phyloP scores from a whole-genome alignment of 1,140 invertebrate genomes.

The Sinella curviseta region DNA sequence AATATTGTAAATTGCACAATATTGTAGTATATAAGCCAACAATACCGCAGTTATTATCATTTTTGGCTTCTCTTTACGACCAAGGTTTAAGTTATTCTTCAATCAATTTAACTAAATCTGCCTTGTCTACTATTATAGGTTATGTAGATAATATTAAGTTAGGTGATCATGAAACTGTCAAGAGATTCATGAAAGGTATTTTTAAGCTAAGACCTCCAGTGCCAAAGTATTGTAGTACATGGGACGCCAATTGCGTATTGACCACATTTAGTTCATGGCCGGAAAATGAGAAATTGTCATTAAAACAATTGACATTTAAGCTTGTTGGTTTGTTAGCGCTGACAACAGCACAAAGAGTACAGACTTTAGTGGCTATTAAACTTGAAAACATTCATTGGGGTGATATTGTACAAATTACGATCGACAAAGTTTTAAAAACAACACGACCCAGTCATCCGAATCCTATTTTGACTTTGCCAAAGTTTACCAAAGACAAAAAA shows the following conservation, averaged over 20 bases:
- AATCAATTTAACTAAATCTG: slow-evolving; percentile 7
- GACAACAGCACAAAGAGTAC: slow-evolving; percentile 18
- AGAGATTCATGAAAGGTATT: slow-evolving; percentile 15
- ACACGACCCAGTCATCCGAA: neutral
- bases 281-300: neutral
- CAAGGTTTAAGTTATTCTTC: neutral
- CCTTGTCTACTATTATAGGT: neutral
- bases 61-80: neutral
- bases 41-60: neutral
- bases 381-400: neutral
- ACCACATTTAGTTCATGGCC: neutral
- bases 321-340: slow-evolving; percentile 9
- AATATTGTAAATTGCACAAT: neutral
- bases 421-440: neutral
- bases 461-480: neutral
- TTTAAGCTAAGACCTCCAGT: neutral
- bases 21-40: neutral
- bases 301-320: neutral
- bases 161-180: neutral
- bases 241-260: neutral
- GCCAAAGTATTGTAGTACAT: neutral
- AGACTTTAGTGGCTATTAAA: slow-evolving; percentile 10
- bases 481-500: neutral
- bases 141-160: neutral
- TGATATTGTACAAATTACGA: slow-evolving; percentile 1